Conservation (phyloP, 2,113 vertebrate species). For the Prionailurus viverrinus region DNA sequence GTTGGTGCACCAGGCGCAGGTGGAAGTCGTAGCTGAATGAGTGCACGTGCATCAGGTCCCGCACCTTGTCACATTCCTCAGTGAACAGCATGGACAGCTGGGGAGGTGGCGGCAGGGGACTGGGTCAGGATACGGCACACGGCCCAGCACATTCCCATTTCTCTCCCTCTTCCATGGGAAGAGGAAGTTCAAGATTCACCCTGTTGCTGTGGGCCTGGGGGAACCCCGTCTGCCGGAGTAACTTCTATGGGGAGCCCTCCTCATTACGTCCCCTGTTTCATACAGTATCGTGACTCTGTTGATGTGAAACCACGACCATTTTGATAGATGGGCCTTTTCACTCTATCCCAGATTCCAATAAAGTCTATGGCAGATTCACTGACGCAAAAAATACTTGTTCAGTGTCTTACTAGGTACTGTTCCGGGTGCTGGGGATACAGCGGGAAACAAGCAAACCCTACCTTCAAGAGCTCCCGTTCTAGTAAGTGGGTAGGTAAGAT, state of each 20-base stretch:
- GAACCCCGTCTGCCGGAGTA: background rate
- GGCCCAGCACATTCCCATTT: background rate
- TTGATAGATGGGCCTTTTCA: background rate
- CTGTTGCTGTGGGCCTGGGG: constrained; percentile 8
- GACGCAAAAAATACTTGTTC: no score
- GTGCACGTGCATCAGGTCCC: constrained; percentile 98
- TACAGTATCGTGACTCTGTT: background rate
- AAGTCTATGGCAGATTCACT: background rate
- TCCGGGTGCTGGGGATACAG: background rate
- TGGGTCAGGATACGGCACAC: constrained; percentile 62
- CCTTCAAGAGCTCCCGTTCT: background rate
- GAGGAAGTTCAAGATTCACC: background rate
- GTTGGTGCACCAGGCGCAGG: constrained; percentile 97
- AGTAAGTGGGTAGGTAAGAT: background rate
- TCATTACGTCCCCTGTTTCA: background rate
- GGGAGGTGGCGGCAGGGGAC: constrained; percentile 68
- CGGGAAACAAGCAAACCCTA: background rate
- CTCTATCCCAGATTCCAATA: background rate
- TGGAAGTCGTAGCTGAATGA: constrained; percentile 99
- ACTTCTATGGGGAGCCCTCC: background rate
- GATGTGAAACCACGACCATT: background rate
- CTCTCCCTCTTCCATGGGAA: background rate
- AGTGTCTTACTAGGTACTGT: background rate
- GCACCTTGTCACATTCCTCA: constrained; percentile 98
- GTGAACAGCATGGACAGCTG: constrained; percentile 99